phyloP scores from a whole-genome alignment of 64 coral and sea anemone genomes.

The Catalaphyllia jardinei region DNA sequence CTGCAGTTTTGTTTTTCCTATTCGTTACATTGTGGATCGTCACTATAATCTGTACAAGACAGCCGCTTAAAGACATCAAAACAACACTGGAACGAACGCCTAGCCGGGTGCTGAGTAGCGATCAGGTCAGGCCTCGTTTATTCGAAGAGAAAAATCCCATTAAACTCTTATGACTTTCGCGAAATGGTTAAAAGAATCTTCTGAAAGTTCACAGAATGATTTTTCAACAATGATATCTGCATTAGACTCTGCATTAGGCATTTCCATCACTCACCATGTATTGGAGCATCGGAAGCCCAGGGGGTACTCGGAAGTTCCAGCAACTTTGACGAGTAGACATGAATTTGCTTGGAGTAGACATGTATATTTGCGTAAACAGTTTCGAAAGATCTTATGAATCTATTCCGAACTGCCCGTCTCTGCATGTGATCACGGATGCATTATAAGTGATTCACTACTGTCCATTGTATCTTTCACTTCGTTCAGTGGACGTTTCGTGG shows the following conservation, averaged over 20 bases:
- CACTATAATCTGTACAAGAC: slow-evolving; percentile 9
- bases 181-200: no score
- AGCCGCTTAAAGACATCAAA: slow-evolving; percentile 42
- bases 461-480: no score
- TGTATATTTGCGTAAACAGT: no score
- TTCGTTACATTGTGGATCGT: slow-evolving; percentile 22
- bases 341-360: no score
- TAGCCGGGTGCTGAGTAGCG: neutral
- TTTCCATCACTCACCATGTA: neutral
- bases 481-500: no score
- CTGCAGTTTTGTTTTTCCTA: neutral
- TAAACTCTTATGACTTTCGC: slow-evolving; percentile 1
- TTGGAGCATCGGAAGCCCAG: no score
- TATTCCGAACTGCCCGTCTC: no score
- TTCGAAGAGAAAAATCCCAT: slow-evolving; percentile 23
- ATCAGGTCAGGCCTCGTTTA: neutral
- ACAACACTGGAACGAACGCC: slow-evolving; percentile 33
- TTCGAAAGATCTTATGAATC: no score
- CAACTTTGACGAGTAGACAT: no score
- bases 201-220: neutral
- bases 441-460: no score
- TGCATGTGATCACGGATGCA: no score
- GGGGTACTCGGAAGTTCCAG: no score
- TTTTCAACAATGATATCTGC: neutral
- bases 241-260: neutral